Base-by-base conservation (phyloP, 2,797 vertebrate species). In the Lepilemur septentrionalis region DNA sequence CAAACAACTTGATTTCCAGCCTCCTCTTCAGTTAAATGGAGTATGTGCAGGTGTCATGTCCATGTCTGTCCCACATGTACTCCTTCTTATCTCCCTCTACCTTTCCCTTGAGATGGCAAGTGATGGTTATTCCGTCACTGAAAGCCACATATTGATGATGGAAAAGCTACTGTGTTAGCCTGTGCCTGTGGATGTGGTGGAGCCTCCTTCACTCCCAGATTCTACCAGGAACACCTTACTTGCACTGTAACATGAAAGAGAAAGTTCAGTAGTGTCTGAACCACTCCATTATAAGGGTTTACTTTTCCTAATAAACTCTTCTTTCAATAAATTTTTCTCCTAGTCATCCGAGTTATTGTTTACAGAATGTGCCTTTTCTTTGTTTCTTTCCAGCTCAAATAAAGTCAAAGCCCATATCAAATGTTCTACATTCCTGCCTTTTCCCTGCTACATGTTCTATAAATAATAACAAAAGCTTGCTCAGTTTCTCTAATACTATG, bases 261-360 rank as follows among this genome's bases (percentile, higher is more conserved):
- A 38, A 43, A 52, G 14, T 50, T 55, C 20, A 87, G 11, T 18
- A 41, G 55, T 72, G 28, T 75, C 75, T 83, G 23, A 82, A 5
- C 4, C 48, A 76, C 17, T 22, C 4, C 5, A 23, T 55, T 72
- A 25, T 52, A 32, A 14, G 18, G 3, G 1, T 86, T 78, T 69
- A 65, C 1, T 55, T 50, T 89, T 81, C 25, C 25, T 80, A 82
- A 65, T 63, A 82, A 1, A 38, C 0, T 38, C 43, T 43, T 55
- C 14, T 82, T 32, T 23, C 55, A 84, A 83, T 93, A 90, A n/a
- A 91, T 63, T 80, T 82, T 81, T 25, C 65, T 73, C 18, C 67
- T 63, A 69, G n/a, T 84, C 25, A 57, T 48, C 55, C 23, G 41
- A 82, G 10, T 5, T 69, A 59, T 72, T 89, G 76, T 78, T 32